Percentiles rank a stretch among this genome's conserved stretches.
These are phyloP conservation scores for Bufotes viridis DNA, from an alignment of 2,797 vertebrate species.

Conservation along the genomic window DNA sequence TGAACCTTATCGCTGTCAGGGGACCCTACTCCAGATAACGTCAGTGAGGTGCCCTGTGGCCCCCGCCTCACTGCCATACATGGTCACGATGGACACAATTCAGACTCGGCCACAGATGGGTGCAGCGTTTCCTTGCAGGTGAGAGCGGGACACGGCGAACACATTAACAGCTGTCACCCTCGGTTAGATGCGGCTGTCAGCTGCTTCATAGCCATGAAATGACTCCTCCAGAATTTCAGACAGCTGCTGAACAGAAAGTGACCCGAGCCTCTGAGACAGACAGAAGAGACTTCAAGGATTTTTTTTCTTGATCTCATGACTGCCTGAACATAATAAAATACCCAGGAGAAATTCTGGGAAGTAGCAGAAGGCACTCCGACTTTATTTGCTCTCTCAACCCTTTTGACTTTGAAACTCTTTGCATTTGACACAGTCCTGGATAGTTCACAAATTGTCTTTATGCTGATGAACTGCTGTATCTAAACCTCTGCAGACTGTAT, in stretches of 20 bases:
- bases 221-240: not conserved
- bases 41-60: not conserved
- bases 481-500: not conserved
- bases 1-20: not conserved
- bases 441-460: not conserved
- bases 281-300: not conserved
- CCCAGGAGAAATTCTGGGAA: not conserved
- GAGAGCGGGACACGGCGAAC: not conserved
- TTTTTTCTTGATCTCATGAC: not conserved
- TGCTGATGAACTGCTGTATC: not conserved
- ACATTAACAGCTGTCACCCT: not conserved
- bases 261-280: not conserved
- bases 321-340: not conserved
- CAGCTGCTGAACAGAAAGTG: not conserved
- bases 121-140: not conserved
- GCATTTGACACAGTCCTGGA: not conserved
- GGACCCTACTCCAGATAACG: not conserved
- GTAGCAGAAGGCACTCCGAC: constrained; percentile 30
- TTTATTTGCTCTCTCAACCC: not conserved
- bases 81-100: too few species aligned
- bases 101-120: not conserved
- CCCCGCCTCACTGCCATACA: not conserved
- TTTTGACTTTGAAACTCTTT: not conserved
- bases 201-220: constrained; percentile 14
- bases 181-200: not conserved